Conservation (phyloP, 2,888 invertebrate species). For the Drosophila vallismaia region DNA sequence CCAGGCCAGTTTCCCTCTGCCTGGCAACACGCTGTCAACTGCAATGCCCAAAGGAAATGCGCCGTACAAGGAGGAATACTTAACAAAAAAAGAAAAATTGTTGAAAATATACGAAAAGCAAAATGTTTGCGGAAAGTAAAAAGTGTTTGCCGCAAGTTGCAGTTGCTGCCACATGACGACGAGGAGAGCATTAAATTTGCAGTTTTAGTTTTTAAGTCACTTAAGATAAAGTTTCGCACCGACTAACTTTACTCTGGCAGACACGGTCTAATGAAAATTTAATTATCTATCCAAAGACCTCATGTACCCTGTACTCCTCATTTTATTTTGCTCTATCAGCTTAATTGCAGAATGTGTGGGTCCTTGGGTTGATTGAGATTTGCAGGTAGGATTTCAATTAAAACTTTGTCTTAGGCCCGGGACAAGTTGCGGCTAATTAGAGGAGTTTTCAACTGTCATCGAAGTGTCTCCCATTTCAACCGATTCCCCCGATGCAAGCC, state of each 20-base stretch:
- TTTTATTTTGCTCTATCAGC: constrained; percentile 25
- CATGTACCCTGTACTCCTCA: background rate
- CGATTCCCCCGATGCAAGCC: no score
- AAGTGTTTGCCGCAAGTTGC: constrained; percentile 73
- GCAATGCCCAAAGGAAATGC: constrained; percentile 78
- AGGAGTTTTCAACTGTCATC: constrained; percentile 37
- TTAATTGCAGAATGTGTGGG: constrained; percentile 44
- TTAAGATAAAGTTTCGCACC: constrained; percentile 62
- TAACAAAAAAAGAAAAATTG: constrained; percentile 2
- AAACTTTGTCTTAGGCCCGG: constrained; percentile 47
- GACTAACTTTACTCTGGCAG: constrained; percentile 40
- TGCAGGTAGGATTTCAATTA: constrained; percentile 56
- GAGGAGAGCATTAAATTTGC: constrained; percentile 75
- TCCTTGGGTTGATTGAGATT: constrained; percentile 28
- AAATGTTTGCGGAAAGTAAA: constrained; percentile 71
- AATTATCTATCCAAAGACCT: constrained; percentile 59
- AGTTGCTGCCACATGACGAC: constrained; percentile 52
- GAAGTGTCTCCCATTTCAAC: constrained; percentile 46
- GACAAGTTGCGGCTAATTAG: constrained; percentile 50
- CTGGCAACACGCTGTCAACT: constrained; percentile 72
- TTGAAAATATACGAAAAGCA: constrained; percentile 31
- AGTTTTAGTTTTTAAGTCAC: constrained; percentile 76
- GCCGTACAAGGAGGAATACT: constrained; percentile 54
- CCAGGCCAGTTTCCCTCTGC: constrained; percentile 15
- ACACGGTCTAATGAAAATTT: constrained; percentile 73